Conservation (phyloP, 2,888 invertebrate species). For the Isoperla grammatica region DNA sequence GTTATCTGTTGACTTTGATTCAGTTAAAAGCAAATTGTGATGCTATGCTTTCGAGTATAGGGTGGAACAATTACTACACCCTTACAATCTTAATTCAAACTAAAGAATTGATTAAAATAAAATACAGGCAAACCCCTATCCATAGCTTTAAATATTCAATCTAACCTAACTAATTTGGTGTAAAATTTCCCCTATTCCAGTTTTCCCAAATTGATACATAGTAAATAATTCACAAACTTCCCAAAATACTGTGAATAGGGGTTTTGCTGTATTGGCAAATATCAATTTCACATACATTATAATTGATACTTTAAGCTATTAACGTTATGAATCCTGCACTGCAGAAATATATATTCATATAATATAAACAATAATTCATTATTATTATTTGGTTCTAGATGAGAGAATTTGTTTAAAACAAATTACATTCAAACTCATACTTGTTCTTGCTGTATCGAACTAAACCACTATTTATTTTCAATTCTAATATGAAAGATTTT, state of each 20-base stretch:
- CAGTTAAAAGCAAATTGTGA: too few relatives aligned
- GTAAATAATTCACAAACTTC: not conserved
- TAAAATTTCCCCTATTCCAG: not conserved
- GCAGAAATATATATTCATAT: slow-evolving; percentile 10
- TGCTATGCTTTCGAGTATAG: too few relatives aligned
- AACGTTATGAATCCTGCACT: slow-evolving; percentile 6
- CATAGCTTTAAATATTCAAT: too few relatives aligned
- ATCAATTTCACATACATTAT: not conserved
- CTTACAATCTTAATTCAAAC: too few relatives aligned
- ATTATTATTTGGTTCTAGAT: not conserved
- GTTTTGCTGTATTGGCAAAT: not conserved
- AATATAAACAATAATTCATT: slow-evolving; percentile 6
- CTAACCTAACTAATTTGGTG: not conserved
- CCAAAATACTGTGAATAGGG: not conserved
- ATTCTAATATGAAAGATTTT: too few relatives aligned
- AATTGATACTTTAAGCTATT: too few relatives aligned
- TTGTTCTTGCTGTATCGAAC: too few relatives aligned
- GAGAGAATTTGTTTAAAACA: slow-evolving; percentile 4
- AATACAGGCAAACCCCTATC: too few relatives aligned
- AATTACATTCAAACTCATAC: not conserved
- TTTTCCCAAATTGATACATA: not conserved
- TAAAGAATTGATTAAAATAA: too few relatives aligned
- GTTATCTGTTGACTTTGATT: too few relatives aligned
- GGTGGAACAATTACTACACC: too few relatives aligned
- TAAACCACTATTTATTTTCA: too few relatives aligned